Evolutionary conservation across 1,140 invertebrate genomes (phyloP).

Genomic region (Drosophila nikananu): DNA sequence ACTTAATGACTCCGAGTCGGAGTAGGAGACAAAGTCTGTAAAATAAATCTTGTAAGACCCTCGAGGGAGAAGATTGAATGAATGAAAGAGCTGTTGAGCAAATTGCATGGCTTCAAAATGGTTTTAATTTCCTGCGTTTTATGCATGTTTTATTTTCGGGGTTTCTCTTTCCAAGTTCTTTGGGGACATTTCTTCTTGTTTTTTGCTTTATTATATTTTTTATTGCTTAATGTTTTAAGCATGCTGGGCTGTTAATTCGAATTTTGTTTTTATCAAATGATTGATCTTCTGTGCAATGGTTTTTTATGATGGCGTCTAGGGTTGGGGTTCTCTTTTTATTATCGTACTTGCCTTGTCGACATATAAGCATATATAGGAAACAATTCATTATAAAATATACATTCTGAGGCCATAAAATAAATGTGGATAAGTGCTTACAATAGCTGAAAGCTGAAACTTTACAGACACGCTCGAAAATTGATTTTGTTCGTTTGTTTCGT

Average conservation of each 20-base stretch:
- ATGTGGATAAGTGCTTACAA: conserved; percentile 25
- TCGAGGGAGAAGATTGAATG: conserved; percentile 29
- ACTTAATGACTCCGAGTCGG: conserved; percentile 35
- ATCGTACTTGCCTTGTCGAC: not conserved
- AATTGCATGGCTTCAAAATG: conserved; percentile 15
- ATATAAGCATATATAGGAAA: conserved; percentile 3
- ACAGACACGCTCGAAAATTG: conserved; percentile 62
- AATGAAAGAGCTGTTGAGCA: conserved; percentile 9
- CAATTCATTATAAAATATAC: conserved; percentile 23
- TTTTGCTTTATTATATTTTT: conserved; percentile 22
- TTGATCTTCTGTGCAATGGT: conserved; percentile 64
- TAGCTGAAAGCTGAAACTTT: conserved; percentile 33
- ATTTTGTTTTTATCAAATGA: conserved; percentile 61
- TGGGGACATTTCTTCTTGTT: conserved; percentile 35
- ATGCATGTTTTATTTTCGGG: conserved; percentile 35
- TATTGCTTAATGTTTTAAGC: conserved; percentile 26
- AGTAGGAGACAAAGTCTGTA: not conserved
- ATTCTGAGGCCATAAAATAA: conserved; percentile 22
- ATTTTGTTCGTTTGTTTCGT: conserved; percentile 38
- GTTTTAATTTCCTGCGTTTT: conserved; percentile 41
- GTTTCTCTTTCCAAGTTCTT: conserved; percentile 7
- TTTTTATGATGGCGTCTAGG: conserved; percentile 28
- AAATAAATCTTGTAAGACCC: conserved; percentile 26
- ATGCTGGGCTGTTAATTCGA: conserved; percentile 19
- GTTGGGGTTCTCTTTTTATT: not conserved